Percentiles rank a stretch among this genome's conserved stretches.
Conservation (phyloP, 2,113 vertebrate species). For the Apteryx owenii region DNA sequence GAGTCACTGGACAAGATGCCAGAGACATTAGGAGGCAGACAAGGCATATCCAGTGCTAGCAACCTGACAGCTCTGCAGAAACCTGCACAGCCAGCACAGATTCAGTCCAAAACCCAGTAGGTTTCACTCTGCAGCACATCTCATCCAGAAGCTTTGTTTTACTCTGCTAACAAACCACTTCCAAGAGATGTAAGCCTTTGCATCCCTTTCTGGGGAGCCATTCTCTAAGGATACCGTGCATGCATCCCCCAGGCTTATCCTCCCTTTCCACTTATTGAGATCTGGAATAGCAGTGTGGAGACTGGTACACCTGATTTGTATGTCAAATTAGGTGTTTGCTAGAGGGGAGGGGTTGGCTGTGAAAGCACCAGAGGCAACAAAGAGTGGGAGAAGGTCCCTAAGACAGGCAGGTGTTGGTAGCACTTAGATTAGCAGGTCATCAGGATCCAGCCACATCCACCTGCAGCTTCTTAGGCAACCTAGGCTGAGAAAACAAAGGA, state of each 20-base stretch:
- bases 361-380: fast-evolving
- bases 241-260: background rate
- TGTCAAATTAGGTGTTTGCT: fast-evolving
- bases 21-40: background rate
- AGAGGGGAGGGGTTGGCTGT: background rate
- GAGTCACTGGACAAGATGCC: background rate
- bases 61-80: background rate
- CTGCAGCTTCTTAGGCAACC: fast-evolving
- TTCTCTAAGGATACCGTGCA: background rate
- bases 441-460: background rate
- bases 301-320: background rate
- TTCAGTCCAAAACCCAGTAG: background rate
- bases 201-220: background rate
- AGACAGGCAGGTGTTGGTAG: background rate
- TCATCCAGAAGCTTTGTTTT: background rate
- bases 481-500: background rate
- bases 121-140: background rate
- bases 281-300: background rate
- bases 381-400: background rate
- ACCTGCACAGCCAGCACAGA: background rate
- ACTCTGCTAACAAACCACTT: background rate
- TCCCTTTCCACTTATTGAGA: background rate
- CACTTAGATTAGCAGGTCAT: fast-evolving
- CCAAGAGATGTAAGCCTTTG: background rate
- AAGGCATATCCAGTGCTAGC: background rate